phyloP scores from a whole-genome alignment of 2,888 invertebrate species.

The Xylophagus ater region DNA sequence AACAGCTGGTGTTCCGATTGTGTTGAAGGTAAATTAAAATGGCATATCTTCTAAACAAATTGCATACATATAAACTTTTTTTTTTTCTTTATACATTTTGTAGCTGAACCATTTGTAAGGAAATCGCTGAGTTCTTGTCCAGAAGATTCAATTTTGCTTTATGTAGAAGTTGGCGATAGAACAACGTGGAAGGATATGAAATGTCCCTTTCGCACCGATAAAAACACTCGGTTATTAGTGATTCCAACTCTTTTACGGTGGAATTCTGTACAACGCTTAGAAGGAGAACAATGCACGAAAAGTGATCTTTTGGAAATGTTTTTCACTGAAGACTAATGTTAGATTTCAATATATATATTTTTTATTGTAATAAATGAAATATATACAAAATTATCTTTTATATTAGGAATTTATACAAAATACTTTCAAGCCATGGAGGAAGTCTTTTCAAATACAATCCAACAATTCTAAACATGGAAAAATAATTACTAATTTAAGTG shows the following conservation, averaged over 20 bases:
- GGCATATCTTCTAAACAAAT: slow-evolving; percentile 2
- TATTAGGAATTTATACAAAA: too few species aligned
- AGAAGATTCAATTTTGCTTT: slow-evolving; percentile 48
- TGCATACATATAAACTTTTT: neutral
- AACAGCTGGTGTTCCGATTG: slow-evolving; percentile 84
- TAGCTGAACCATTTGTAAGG: slow-evolving; percentile 64
- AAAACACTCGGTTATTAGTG: slow-evolving; percentile 52
- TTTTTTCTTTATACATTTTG: slow-evolving; percentile 20
- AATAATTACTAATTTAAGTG: too few species aligned
- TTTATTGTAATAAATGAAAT: too few species aligned
- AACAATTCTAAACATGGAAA: too few species aligned
- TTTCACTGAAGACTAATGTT: slow-evolving; percentile 49
- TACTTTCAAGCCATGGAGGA: too few species aligned
- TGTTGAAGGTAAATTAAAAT: slow-evolving; percentile 48
- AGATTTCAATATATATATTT: too few species aligned
- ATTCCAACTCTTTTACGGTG: slow-evolving; percentile 70
- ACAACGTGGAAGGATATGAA: slow-evolving; percentile 65
- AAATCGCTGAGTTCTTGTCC: slow-evolving; percentile 46
- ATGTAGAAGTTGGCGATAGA: slow-evolving; percentile 64
- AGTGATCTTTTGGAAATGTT: slow-evolving; percentile 60
- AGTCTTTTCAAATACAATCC: too few species aligned
- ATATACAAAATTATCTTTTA: too few species aligned
- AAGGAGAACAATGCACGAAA: slow-evolving; percentile 62
- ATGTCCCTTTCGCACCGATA: slow-evolving; percentile 65
- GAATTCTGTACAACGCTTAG: slow-evolving; percentile 60